phyloP scores from a whole-genome alignment of 2,797 vertebrate genomes.

The Chloroceryle amazona region DNA sequence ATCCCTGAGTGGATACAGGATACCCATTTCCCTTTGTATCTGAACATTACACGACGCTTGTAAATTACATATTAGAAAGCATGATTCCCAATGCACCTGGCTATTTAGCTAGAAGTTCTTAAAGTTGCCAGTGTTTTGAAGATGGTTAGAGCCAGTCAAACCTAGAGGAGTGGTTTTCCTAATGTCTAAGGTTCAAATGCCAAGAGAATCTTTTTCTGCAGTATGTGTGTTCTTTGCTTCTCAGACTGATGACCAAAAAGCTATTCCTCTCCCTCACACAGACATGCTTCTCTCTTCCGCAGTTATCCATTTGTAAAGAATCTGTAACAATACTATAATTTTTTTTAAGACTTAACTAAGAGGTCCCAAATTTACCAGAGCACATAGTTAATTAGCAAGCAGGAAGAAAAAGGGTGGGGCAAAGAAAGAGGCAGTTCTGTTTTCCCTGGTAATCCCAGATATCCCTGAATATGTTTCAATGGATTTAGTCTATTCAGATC shows the following conservation, averaged over 20 bases:
- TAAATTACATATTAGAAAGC: background rate
- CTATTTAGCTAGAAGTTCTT: background rate
- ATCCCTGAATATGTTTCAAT: background rate
- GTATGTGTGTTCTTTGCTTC: fast-evolving
- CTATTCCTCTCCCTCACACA: background rate
- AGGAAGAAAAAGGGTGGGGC: no score
- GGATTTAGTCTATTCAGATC: background rate
- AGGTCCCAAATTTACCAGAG: background rate
- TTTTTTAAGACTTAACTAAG: background rate
- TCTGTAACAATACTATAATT: background rate
- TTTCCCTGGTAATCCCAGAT: background rate
- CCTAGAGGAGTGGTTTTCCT: background rate
- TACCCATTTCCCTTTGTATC: background rate
- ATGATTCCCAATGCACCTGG: background rate
- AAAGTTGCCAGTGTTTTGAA: background rate
- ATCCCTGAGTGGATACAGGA: no score
- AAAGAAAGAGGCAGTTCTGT: background rate
- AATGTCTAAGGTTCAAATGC: background rate
- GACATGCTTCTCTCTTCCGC: background rate
- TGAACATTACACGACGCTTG: fast-evolving
- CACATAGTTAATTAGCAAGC: background rate
- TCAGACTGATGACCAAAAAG: background rate
- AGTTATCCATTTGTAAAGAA: background rate
- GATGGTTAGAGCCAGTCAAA: background rate
- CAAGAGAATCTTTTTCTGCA: background rate